A percentile compares a stretch with the other conserved stretches of the same genome.
These are phyloP conservation scores for Hiodon alosoides DNA, from an alignment of 2,113 vertebrate species.

Conservation along the genomic window DNA sequence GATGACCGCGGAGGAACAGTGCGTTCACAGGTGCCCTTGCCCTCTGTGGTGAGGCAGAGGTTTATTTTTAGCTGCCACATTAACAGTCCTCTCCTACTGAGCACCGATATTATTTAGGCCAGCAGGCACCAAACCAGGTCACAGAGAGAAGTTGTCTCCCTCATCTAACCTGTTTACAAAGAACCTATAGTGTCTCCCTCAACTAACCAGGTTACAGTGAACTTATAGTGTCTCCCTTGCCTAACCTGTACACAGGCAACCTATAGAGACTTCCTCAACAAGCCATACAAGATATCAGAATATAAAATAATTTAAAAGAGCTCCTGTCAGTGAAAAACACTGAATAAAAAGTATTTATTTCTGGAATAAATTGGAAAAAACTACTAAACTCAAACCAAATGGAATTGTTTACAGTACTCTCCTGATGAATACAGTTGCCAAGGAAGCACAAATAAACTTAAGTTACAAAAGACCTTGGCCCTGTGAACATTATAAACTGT, in stretches of 20 bases:
- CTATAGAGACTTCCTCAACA: too few species aligned
- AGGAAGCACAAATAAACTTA: slow-evolving; percentile 5
- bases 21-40: too few species aligned
- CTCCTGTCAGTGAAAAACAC: neutral
- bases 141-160: too few species aligned
- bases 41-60: neutral
- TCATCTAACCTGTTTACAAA: too few species aligned
- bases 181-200: too few species aligned
- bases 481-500: too few species aligned
- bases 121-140: neutral
- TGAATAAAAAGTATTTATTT: neutral
- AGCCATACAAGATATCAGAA: too few species aligned
- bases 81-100: neutral
- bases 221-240: too few species aligned
- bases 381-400: slow-evolving; percentile 11
- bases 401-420: slow-evolving; percentile 14
- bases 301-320: neutral
- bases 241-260: too few species aligned
- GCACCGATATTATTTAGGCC: slow-evolving; percentile 11
- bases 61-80: neutral
- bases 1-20: too few species aligned
- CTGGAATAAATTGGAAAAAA: neutral
- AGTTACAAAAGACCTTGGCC: neutral
- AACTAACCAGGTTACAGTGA: too few species aligned
- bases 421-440: neutral